Percentiles rank a stretch among this genome's conserved stretches.
Evolutionary conservation across 2,797 vertebrate species (phyloP).

Genomic region (Poecilia velifera): DNA sequence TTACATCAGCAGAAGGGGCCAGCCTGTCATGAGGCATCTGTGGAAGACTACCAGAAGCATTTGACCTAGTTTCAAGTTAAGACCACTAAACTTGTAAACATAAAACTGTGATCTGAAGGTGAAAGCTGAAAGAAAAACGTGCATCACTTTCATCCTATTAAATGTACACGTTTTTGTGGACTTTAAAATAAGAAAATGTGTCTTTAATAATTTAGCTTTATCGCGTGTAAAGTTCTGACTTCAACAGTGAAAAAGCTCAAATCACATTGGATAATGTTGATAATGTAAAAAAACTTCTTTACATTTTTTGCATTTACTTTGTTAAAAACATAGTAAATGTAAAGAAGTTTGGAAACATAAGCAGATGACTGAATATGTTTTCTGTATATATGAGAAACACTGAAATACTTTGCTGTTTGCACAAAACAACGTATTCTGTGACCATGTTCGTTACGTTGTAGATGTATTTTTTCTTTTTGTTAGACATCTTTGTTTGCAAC

Average conservation of each 20-base stretch:
- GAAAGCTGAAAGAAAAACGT: neutral
- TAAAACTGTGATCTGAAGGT: neutral
- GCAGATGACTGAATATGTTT: neutral
- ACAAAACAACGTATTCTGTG: neutral
- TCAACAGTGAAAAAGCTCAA: neutral
- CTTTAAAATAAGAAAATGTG: neutral
- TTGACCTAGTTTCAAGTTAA: neutral
- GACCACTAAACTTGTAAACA: conserved; percentile 1
- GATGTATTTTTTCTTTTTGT: neutral
- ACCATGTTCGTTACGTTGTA: neutral
- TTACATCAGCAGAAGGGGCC: neutral
- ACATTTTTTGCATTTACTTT: too few species aligned
- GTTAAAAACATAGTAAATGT: neutral
- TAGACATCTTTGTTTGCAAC: neutral
- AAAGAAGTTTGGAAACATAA: neutral
- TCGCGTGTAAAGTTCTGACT: neutral
- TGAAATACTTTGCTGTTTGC: neutral
- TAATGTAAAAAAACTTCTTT: too few species aligned
- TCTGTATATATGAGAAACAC: neutral
- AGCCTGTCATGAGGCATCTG: neutral
- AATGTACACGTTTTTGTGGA: neutral
- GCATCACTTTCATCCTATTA: neutral
- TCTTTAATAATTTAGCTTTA: neutral
- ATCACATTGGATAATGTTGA: neutral
- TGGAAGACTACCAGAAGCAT: neutral